Base-by-base conservation (phyloP, 92 coral and sea anemone species). In the Anthopleura xanthogrammica region DNA sequence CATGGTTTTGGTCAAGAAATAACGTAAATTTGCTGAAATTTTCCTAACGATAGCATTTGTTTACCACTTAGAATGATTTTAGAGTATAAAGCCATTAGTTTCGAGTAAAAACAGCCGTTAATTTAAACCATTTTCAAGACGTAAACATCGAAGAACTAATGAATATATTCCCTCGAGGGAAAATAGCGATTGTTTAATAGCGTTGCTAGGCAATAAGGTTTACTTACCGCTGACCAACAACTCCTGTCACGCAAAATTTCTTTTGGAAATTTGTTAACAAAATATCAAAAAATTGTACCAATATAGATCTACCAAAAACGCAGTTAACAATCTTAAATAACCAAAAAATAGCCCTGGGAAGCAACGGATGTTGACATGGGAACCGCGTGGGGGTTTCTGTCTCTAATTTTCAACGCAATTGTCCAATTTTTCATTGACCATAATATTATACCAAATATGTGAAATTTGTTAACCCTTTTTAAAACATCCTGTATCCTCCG, bases 121-220 rank as follows among this genome's bases (percentile, higher is more conserved):
- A 68, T 29, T 68, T 68, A 68, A 68, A 23, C 11, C 42, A 68
- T 68, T 68, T 68, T 36, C 74, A 68, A 36, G 74, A 68, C 17
- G 74, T 68, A 68, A 68, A 68, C 74, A 68, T 11, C 2, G 12
- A 23, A 12, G 41, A n/a, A 62, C 22, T 9, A 46, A 9, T 5
- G 50, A 46, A 46, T 2, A 46, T 68, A 8, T 68, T 36, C 41
- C 42, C 74, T 68, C 74, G 41, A 68, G 42, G 74, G 42, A 8
- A 29, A 68, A 68, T 68, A 68, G 0, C 42, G 42, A 68, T 68
- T 68, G 74, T 68, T 68, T 68, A 68, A 68, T 29, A 42, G 41
- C 42, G 74, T 68, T 68, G 43, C 74, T 68, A 68, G 41, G 74
- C 74, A 68, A 68, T 29, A 68, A 29, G 41, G 41, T 68, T 10